A percentile compares a stretch with the other conserved stretches of the same genome.
Evolutionary conservation across 2,888 invertebrate species (phyloP).

Genomic region (Sinotaia quadrata): DNA sequence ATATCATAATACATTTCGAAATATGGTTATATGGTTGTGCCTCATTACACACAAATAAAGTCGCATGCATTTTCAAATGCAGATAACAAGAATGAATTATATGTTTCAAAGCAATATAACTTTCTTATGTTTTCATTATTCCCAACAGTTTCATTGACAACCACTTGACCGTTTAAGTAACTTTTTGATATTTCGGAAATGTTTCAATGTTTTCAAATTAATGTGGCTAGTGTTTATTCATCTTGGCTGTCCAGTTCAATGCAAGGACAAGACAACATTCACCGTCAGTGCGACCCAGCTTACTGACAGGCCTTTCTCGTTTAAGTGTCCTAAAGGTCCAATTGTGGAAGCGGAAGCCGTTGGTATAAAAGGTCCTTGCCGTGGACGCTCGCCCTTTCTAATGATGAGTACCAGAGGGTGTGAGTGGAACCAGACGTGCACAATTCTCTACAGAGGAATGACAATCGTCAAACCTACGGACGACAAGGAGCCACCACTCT

Average conservation of each 20-base stretch:
- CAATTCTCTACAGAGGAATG: neutral
- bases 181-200: no score
- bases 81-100: no score
- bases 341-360: neutral
- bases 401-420: slow-evolving; percentile 2
- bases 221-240: no score
- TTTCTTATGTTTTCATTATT: no score
- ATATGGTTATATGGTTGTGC: no score
- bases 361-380: slow-evolving; percentile 3
- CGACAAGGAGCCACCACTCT: neutral
- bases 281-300: slow-evolving; percentile 6
- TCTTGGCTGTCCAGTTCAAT: neutral
- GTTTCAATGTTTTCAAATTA: no score
- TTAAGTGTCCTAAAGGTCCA: slow-evolving; percentile 10
- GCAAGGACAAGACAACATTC: slow-evolving; percentile 19
- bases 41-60: no score
- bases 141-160: no score
- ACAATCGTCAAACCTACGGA: neutral
- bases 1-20: no score
- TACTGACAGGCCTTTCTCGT: neutral
- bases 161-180: no score
- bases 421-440: slow-evolving; percentile 18
- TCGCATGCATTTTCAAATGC: no score
- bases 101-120: no score
- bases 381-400: neutral